These are phyloP conservation scores for Diadophis punctatus DNA, from an alignment of 2,113 vertebrate species.

Conservation along the genomic window DNA sequence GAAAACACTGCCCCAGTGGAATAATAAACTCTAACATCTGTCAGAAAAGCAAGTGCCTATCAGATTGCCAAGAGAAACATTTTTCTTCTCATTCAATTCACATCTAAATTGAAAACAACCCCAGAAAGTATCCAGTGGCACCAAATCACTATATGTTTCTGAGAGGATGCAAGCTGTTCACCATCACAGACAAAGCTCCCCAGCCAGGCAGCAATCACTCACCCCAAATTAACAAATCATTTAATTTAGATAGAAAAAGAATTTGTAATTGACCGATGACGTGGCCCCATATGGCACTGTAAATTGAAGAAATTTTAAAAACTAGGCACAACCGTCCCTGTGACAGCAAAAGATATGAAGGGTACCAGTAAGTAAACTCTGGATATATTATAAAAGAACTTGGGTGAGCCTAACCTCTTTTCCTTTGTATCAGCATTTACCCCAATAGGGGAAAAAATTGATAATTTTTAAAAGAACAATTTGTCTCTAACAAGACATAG, in stretches of 20 bases:
- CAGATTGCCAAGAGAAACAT: constrained; percentile 76
- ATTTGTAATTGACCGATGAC: constrained; percentile 66
- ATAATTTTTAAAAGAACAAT: not conserved
- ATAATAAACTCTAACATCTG: constrained; percentile 78
- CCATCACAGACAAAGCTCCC: constrained; percentile 55
- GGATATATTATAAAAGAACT: fast-evolving
- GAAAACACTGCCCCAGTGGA: constrained; percentile 68
- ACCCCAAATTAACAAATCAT: constrained; percentile 79
- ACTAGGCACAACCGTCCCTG: not conserved
- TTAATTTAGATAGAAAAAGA: constrained; percentile 69
- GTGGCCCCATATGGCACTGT: constrained; percentile 45
- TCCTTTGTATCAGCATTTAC: not conserved
- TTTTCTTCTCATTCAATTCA: constrained; percentile 74
- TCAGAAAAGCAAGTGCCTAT: constrained; percentile 71
- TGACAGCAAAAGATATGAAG: not conserved
- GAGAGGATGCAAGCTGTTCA: constrained; percentile 68
- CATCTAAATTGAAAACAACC: constrained; percentile 75
- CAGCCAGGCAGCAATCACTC: constrained; percentile 65
- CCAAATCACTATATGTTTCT: constrained; percentile 60
- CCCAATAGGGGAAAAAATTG: not conserved
- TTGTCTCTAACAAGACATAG: not conserved
- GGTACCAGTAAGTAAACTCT: not conserved
- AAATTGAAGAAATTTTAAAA: constrained; percentile 5
- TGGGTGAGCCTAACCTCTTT: not conserved
- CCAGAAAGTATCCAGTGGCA: constrained; percentile 69